Evolutionary conservation across 2,888 invertebrate species (phyloP).

Genomic region (Caenorhabditis sp.): DNA sequence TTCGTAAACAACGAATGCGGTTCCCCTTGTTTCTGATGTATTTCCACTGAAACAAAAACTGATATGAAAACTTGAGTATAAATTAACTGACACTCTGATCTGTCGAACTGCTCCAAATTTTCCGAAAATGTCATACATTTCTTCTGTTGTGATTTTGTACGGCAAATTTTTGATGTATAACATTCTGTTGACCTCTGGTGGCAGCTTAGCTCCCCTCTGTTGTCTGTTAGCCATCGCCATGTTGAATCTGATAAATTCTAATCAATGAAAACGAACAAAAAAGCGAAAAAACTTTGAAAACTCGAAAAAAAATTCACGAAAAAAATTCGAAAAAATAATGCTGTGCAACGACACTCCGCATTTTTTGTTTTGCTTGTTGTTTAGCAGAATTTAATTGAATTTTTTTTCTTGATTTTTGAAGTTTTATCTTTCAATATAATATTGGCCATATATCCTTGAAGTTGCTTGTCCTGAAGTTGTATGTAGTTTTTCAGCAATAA

Average conservation of each 20-base stretch:
- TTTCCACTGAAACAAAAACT: constrained; percentile 79
- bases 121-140: constrained; percentile 99
- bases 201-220: constrained; percentile 79
- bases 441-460: no score
- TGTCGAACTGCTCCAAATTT: constrained; percentile 99
- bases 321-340: not conserved
- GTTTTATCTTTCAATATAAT: no score
- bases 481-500: constrained; percentile 7
- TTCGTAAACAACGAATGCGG: constrained; percentile 98
- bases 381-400: not conserved
- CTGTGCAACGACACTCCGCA: not conserved
- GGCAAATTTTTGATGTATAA: constrained; percentile 95
- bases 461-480: no score
- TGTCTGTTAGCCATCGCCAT: constrained; percentile 69
- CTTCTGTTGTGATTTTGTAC: constrained; percentile 98
- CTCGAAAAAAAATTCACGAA: constrained; percentile 1
- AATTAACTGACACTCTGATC: constrained; percentile 86
- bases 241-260: constrained; percentile 10
- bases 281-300: not conserved
- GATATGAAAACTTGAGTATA: not conserved
- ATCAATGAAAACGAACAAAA: not conserved
- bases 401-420: not conserved
- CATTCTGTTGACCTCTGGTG: constrained; percentile 94
- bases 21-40: constrained; percentile 95
- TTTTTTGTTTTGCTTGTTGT: not conserved